Evolutionary conservation across 2,113 vertebrate species (phyloP).

Genomic region (Cyprinus carpio): DNA sequence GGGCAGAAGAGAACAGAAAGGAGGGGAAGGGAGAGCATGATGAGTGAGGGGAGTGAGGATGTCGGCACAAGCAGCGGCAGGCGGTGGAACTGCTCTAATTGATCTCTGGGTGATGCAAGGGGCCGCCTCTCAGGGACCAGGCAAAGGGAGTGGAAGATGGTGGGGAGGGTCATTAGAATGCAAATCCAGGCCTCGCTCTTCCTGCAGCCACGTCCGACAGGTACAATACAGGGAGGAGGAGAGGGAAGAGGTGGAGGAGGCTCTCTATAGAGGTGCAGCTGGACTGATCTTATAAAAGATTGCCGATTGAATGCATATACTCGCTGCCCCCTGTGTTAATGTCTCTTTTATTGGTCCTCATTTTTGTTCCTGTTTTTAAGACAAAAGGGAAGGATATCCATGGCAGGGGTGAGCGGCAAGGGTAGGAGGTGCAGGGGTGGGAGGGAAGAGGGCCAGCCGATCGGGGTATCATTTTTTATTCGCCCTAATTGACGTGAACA

Average conservation of each 20-base stretch:
- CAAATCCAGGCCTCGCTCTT: constrained; percentile 71
- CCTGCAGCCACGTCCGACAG: constrained; percentile 52
- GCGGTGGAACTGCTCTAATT: constrained; percentile 71
- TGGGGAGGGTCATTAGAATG: constrained; percentile 78
- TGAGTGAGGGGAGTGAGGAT: not conserved
- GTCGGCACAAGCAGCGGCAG: constrained; percentile 35
- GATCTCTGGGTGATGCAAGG: constrained; percentile 77
- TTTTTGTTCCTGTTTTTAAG: constrained; percentile 72
- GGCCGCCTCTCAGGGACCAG: constrained; percentile 74
- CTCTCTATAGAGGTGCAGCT: constrained; percentile 41
- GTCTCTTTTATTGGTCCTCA: constrained; percentile 69
- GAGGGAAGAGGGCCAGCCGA: constrained; percentile 56
- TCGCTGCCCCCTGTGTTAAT: constrained; percentile 59
- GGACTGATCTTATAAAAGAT: constrained; percentile 40
- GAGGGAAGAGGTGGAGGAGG: constrained; percentile 23
- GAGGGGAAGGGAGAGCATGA: constrained; percentile 40
- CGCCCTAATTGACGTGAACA: constrained; percentile 87
- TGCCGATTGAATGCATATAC: constrained; percentile 53
- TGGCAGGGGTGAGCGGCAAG: constrained; percentile 62
- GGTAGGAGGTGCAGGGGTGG: constrained; percentile 61
- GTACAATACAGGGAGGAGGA: constrained; percentile 15
- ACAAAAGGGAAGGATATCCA: constrained; percentile 74
- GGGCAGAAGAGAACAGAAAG: constrained; percentile 50
- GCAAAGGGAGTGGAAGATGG: constrained; percentile 41
- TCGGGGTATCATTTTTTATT: constrained; percentile 71